A percentile compares a stretch with the other conserved stretches of the same genome.
Conservation (phyloP, 2,888 invertebrate species). For the Hirtodrosophila trivittata region DNA sequence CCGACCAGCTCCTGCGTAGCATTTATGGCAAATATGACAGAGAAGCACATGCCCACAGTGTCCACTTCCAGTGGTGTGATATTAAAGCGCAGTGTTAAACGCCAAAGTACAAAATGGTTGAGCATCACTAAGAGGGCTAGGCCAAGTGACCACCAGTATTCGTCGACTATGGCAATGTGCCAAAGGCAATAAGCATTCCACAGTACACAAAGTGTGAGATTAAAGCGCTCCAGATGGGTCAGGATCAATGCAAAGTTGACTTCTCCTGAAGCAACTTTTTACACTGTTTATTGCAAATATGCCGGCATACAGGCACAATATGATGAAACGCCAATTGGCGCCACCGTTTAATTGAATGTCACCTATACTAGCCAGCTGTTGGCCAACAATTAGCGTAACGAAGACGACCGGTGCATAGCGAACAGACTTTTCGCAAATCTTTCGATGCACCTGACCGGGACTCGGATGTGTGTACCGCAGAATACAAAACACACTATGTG, state of each 20-base stretch:
- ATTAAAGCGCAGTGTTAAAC: slow-evolving; percentile 58
- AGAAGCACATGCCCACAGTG: slow-evolving; percentile 72
- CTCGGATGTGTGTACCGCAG: slow-evolving; percentile 71
- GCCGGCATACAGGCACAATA: slow-evolving; percentile 40
- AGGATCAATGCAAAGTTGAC: slow-evolving; percentile 5
- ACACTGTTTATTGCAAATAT: slow-evolving; percentile 28
- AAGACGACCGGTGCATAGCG: slow-evolving; percentile 68
- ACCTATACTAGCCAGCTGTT: slow-evolving; percentile 44
- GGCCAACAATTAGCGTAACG: slow-evolving; percentile 60
- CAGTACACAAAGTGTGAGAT: slow-evolving; percentile 55
- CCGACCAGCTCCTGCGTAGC: slow-evolving; percentile 65
- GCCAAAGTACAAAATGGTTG: slow-evolving; percentile 70
- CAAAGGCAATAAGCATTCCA: slow-evolving; percentile 64
- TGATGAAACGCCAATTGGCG: slow-evolving; percentile 44
- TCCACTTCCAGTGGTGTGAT: slow-evolving; percentile 57
- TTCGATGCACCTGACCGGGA: slow-evolving; percentile 63
- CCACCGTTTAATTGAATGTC: slow-evolving; percentile 20
- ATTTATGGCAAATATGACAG: slow-evolving; percentile 64
- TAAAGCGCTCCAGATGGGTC: slow-evolving; percentile 26
- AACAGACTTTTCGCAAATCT: slow-evolving; percentile 57
- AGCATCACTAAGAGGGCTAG: slow-evolving; percentile 59
- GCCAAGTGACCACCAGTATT: slow-evolving; percentile 61
- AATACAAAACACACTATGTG: slow-evolving; percentile 62
- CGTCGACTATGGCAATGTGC: slow-evolving; percentile 54
- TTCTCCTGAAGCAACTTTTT: slow-evolving; percentile 33